Percentiles rank a stretch among this genome's conserved stretches.
These are phyloP conservation scores for Tanytarsus gracilentus DNA, from an alignment of 2,888 invertebrate genomes.

Conservation along the genomic window DNA sequence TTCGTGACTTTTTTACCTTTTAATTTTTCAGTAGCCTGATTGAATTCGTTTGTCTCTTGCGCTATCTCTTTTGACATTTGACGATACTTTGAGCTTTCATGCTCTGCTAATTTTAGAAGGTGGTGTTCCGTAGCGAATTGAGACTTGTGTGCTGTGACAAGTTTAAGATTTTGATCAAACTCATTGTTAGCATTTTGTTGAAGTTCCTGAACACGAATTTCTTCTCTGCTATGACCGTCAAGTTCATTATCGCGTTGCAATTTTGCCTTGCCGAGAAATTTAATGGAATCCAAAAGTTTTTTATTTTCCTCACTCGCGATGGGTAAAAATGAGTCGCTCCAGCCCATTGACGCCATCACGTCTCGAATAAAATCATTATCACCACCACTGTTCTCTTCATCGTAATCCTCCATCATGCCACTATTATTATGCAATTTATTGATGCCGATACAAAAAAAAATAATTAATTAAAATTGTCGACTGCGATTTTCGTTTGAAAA, in stretches of 20 bases:
- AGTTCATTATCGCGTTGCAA: constrained; percentile 43
- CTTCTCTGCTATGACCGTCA: constrained; percentile 44
- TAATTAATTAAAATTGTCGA: no score
- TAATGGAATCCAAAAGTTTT: constrained; percentile 42
- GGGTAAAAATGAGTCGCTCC: constrained; percentile 71
- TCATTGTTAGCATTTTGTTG: constrained; percentile 47
- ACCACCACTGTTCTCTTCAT: neutral
- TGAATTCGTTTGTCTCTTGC: constrained; percentile 35
- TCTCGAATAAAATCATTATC: constrained; percentile 45
- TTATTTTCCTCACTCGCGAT: constrained; percentile 66
- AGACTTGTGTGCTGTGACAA: constrained; percentile 57
- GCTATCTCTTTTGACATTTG: constrained; percentile 36
- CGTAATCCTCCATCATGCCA: neutral
- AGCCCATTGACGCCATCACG: constrained; percentile 60
- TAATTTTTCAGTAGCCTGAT: constrained; percentile 35
- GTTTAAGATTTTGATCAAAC: constrained; percentile 51
- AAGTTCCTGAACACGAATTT: constrained; percentile 45
- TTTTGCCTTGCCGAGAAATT: constrained; percentile 44
- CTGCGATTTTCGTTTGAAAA: no score
- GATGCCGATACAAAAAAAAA: no score
- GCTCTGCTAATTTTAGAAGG: constrained; percentile 37
- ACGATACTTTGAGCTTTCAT: constrained; percentile 41
- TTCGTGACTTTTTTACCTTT: constrained; percentile 34
- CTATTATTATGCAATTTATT: neutral
- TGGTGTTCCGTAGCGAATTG: constrained; percentile 62